A percentile compares a stretch with the other conserved stretches of the same genome.
Evolutionary conservation across 2,113 vertebrate genomes (phyloP).

Genomic region (Campylorhamphus procurvoides): DNA sequence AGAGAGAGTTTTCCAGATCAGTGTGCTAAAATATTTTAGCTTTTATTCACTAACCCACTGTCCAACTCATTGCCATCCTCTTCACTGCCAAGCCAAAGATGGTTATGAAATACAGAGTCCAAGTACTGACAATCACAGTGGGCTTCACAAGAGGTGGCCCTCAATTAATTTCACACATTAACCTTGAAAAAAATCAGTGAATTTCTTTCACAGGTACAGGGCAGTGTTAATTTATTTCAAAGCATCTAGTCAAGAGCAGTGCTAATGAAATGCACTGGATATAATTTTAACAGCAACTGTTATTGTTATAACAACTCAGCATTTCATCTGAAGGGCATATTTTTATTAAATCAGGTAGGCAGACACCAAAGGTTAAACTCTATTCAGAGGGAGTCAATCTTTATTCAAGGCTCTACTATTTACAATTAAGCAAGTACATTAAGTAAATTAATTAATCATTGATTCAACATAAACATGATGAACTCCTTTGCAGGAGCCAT

Average conservation of each 20-base stretch:
- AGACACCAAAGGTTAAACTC: neutral
- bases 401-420: neutral
- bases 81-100: neutral
- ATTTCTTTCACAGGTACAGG: neutral
- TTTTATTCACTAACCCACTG: neutral
- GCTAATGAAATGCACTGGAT: neutral
- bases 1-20: neutral
- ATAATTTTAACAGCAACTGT: neutral
- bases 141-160: neutral
- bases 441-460: slow-evolving; percentile 3
- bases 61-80: fast-evolving
- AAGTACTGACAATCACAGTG: neutral
- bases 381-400: neutral
- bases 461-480: neutral
- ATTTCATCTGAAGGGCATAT: neutral
- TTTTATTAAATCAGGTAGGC: neutral
- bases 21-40: neutral
- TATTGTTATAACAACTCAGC: neutral
- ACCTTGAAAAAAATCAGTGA: neutral
- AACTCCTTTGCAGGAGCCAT: neutral
- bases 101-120: fast-evolving
- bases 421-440: neutral
- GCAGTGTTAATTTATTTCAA: neutral
- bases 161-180: neutral
- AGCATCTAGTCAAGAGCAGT: neutral